Percentiles rank a stretch among this genome's conserved stretches.
These are phyloP conservation scores for Rhabdophis nuchalis DNA, from an alignment of 2,797 vertebrate genomes.

Conservation along the genomic window DNA sequence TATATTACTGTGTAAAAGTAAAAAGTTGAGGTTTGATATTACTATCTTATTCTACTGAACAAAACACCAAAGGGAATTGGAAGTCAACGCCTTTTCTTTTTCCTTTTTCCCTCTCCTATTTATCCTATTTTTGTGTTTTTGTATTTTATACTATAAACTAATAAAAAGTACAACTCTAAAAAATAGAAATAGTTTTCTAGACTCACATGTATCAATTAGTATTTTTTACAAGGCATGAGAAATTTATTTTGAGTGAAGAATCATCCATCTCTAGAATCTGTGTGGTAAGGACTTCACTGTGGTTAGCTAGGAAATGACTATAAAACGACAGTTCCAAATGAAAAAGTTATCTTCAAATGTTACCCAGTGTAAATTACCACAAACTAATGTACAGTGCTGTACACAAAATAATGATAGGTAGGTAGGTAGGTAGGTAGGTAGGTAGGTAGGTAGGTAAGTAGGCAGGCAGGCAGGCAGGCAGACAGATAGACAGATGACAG, in stretches of 20 bases:
- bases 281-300: neutral
- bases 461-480: too few species aligned
- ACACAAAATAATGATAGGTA: neutral
- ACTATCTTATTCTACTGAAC: neutral
- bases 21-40: neutral
- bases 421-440: too few species aligned
- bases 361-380: neutral
- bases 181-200: neutral
- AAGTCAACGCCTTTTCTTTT: neutral
- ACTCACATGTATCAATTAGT: neutral
- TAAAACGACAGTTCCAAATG: neutral
- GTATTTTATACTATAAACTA: neutral
- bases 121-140: neutral
- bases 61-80: neutral
- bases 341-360: neutral
- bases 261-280: neutral
- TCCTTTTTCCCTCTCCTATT: neutral
- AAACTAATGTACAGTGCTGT: neutral
- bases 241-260: neutral
- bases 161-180: neutral
- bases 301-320: neutral
- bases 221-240: neutral
- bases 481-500: too few species aligned
- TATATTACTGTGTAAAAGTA: too few species aligned
- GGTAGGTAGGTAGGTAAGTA: too few species aligned